Percentiles rank a stretch among this genome's conserved stretches.
Conservation (phyloP, 2,888 invertebrate genomes). For the Ctenicera cuprea region DNA sequence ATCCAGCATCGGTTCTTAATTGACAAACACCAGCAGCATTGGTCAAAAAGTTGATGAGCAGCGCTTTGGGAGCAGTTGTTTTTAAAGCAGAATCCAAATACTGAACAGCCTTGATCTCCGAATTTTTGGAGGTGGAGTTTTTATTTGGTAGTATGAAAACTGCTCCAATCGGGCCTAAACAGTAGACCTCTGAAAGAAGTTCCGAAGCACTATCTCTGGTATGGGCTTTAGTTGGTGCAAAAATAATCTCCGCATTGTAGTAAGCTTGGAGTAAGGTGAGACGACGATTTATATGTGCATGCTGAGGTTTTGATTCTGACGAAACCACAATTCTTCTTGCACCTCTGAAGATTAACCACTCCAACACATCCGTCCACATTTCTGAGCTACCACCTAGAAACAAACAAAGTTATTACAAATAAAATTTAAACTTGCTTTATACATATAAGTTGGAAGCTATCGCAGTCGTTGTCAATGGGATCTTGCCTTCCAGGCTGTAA, state of each 20-base stretch:
- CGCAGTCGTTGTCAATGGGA: too few species aligned
- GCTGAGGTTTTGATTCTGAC: conserved; percentile 88
- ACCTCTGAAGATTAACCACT: conserved; percentile 91
- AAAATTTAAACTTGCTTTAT: background rate
- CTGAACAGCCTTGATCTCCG: conserved; percentile 66
- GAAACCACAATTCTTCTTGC: conserved; percentile 87
- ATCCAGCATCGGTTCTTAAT: conserved; percentile 64
- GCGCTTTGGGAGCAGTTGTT: conserved; percentile 67
- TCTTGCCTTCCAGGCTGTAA: too few species aligned
- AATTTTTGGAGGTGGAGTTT: conserved; percentile 56
- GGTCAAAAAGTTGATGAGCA: conserved; percentile 67
- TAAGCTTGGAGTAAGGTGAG: conserved; percentile 65
- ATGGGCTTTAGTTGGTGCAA: conserved; percentile 63
- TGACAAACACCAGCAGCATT: conserved; percentile 66
- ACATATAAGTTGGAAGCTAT: too few species aligned
- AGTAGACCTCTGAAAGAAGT: conserved; percentile 63
- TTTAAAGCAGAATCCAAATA: conserved; percentile 67
- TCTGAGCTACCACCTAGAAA: conserved; percentile 66
- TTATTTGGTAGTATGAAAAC: conserved; percentile 66
- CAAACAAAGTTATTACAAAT: background rate
- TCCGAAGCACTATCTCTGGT: conserved; percentile 64
- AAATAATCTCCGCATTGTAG: conserved; percentile 66
- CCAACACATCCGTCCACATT: conserved; percentile 76
- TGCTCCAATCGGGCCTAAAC: conserved; percentile 64
- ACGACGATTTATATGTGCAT: conserved; percentile 72